These are phyloP conservation scores for Gasteruption jaculator DNA, from an alignment of 2,888 invertebrate species.

Conservation along the genomic window DNA sequence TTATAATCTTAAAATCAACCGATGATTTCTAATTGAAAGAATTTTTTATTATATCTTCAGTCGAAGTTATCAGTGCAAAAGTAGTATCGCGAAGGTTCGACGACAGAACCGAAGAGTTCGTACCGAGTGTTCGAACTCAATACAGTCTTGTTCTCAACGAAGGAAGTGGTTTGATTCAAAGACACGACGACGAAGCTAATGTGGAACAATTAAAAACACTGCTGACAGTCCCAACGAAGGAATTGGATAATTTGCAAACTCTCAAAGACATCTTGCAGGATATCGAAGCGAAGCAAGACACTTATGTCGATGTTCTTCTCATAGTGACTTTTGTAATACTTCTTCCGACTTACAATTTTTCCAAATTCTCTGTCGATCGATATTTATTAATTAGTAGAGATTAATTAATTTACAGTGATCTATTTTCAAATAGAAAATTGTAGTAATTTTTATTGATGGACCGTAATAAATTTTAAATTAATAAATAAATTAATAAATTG, in stretches of 20 bases:
- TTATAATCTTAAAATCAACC: too few relatives aligned
- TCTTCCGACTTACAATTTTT: too few relatives aligned
- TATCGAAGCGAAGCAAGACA: slow-evolving; percentile 49
- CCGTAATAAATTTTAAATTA: too few relatives aligned
- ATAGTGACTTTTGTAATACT: slow-evolving; percentile 58
- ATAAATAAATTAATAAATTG: too few relatives aligned
- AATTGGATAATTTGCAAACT: slow-evolving; percentile 54
- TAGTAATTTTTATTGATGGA: too few relatives aligned
- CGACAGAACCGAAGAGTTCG: slow-evolving; percentile 59
- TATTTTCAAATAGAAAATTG: too few relatives aligned
- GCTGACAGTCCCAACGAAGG: slow-evolving; percentile 63
- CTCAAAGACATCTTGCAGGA: slow-evolving; percentile 57
- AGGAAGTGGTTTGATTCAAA: slow-evolving; percentile 60
- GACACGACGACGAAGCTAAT: slow-evolving; percentile 56
- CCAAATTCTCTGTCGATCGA: too few relatives aligned
- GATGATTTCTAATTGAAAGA: too few relatives aligned
- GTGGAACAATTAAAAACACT: slow-evolving; percentile 55
- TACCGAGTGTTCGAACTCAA: slow-evolving; percentile 65
- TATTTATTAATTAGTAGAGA: too few relatives aligned
- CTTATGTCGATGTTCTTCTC: slow-evolving; percentile 65
- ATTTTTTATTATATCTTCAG: slow-evolving; percentile 47
- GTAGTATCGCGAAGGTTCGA: slow-evolving; percentile 55
- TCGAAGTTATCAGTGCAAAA: slow-evolving; percentile 67
- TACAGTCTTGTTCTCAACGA: slow-evolving; percentile 65
- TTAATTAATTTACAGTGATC: too few relatives aligned